Base-by-base conservation (phyloP, 2,797 vertebrate species). In the Myotis vivesi region DNA sequence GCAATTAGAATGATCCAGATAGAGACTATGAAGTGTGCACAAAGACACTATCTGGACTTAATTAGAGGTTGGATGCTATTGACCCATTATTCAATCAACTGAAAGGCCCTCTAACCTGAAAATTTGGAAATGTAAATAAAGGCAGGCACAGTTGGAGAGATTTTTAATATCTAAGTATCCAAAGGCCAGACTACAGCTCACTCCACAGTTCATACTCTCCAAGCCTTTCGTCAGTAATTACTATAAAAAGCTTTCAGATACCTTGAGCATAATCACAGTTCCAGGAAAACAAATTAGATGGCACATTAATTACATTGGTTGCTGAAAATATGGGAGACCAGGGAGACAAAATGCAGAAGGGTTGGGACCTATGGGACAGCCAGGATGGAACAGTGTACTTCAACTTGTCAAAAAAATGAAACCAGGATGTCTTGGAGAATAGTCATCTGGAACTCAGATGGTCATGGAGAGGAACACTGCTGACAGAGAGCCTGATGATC, bases 81-180 rank as follows among this genome's bases (percentile, higher is more conserved):
- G 96, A 97, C 96, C 94, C 96, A 97, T 96, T 97, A 97, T 91
- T 96, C 87, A 96, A 89, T 95, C 96, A 96, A 76, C 72, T 82
- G 84, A 92, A 95, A 97, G 95, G 84, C 87, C 91, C 95, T 97
- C 91, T 96, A 95, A 92, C 95, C 95, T 90, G 79, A 89, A 93
- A 95, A 94, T 96, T 95, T 96, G 95, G 94, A 96, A 95, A 94
- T 93, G 92, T 96, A 97, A 97, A 96, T 95, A 91, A 90, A 95
- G 89, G 73, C 84, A 96, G 87, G 72, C 89, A 85, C 87, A 87
- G 86, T 89, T 9, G 5, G 94, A 94, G 92, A 88, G 66, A 91
- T 91, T 96, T 96, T 97, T 95, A 97, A 96, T 95, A 89, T 93
- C 80, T 84, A 57, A 82, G 87, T 15, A 33, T 92, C 95, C 41